Evolutionary conservation across 1,140 invertebrate genomes (phyloP).

Genomic region (Drosophila gunungcola): DNA sequence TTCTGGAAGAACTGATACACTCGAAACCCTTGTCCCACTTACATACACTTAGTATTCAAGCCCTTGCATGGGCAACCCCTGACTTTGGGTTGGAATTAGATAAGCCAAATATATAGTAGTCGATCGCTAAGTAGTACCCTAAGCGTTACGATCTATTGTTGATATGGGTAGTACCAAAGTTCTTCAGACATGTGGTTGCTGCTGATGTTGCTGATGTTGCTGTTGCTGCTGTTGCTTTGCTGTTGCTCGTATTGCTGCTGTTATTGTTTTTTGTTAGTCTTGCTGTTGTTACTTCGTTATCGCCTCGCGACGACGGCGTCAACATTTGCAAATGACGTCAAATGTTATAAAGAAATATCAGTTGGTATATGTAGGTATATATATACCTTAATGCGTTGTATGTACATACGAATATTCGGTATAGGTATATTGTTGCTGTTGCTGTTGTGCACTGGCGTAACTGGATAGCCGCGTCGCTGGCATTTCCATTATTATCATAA

Average conservation of each 20-base stretch:
- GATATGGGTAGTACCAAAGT: conserved; percentile 10
- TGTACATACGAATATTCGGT: conserved; percentile 8
- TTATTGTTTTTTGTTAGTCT: conserved; percentile 7
- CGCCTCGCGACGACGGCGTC: conserved; percentile 39
- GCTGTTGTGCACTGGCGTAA: conserved; percentile 47
- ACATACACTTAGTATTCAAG: conserved; percentile 4
- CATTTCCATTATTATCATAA: conserved; percentile 81
- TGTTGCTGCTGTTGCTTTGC: conserved; percentile 25
- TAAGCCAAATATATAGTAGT: conserved; percentile 9
- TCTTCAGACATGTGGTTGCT: not conserved
- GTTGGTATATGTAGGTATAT: conserved; percentile 17
- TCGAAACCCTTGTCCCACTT: conserved; percentile 5
- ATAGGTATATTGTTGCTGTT: conserved; percentile 6
- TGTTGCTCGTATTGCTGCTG: conserved; percentile 31
- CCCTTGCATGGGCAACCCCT: conserved; percentile 10
- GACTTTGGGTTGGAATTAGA: conserved; percentile 3
- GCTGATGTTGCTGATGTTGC: conserved; percentile 1
- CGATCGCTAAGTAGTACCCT: not conserved
- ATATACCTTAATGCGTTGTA: not conserved
- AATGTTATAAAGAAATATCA: conserved; percentile 68
- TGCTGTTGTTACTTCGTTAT: conserved; percentile 65
- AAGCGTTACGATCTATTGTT: not conserved
- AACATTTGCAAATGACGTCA: conserved; percentile 79
- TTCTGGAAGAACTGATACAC: not conserved
- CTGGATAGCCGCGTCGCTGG: conserved; percentile 58